These are phyloP conservation scores for pig (Sus scrofa) DNA, from an alignment of 2,113 vertebrate species.

Conservation along the genomic window DNA sequence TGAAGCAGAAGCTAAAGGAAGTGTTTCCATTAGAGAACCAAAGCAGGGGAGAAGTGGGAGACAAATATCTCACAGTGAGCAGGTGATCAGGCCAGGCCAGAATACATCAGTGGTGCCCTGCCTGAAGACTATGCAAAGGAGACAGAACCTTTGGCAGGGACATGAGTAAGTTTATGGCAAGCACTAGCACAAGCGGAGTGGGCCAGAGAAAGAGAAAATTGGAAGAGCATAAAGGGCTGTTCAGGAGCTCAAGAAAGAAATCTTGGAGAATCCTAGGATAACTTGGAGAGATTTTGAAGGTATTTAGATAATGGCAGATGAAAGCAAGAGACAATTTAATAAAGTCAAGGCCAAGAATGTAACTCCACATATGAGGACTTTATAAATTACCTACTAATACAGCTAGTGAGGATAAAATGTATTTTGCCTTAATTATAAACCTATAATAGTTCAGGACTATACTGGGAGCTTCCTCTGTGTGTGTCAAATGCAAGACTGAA, in stretches of 20 bases:
- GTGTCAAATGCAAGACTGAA: conserved; percentile 1
- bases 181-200: background rate
- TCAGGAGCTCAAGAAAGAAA: background rate
- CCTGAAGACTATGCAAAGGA: conserved; percentile 1
- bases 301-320: background rate
- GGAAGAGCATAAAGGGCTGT: background rate
- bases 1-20: conserved; percentile 24
- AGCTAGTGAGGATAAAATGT: background rate
- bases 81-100: background rate
- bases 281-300: conserved; percentile 26
- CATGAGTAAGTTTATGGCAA: background rate
- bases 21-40: conserved; percentile 9
- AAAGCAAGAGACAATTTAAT: background rate
- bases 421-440: conserved; percentile 37
- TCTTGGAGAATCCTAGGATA: background rate
- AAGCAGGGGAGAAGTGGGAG: background rate
- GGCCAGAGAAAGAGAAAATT: background rate
- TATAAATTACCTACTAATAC: conserved; percentile 8
- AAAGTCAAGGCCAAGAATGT: background rate
- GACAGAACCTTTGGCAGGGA: conserved; percentile 9
- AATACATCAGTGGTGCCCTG: background rate
- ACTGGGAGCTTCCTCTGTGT: background rate
- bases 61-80: background rate
- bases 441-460: background rate
- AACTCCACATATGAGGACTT: background rate